Evolutionary conservation across 92 coral and sea anemone genomes (phyloP), one percentile per base, ranked within the genome.

Genomic region (Actinernus sp.): DNA sequence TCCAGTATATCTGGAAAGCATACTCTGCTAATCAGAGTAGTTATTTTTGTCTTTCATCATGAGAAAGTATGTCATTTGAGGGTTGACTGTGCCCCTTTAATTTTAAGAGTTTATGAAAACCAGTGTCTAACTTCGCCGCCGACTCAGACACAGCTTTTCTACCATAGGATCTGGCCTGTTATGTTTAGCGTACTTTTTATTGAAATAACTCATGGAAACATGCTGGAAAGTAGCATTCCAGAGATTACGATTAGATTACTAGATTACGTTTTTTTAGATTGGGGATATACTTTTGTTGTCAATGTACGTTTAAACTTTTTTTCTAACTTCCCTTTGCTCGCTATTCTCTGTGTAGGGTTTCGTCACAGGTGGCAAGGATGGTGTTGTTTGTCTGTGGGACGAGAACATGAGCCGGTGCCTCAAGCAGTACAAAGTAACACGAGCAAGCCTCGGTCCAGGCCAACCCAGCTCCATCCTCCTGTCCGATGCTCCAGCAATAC

Each of bases 351-450:
- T 38, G 6, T 53, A 94, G 98, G 97, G 98, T 50, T 94, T 91
- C 63, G 98, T 94, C 25, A 94, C 97, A 4, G 98, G 98, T 7
- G 98, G 98, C 14, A 94, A 94, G 74, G 98, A 94, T 75, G 98
- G 98, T 6, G 71, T 80, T 26, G 95, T 94, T 0, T 97, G 85
- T 18, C 64, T 94, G 21, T 94, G 98, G 98, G 98, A 94, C 57
- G 92, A 87, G 41, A 87, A 88, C 63, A 89, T 94, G 29, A 70
- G 95, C 22, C 92, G 98, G 45, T 94, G 97, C 34, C 86, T 94
- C 10, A 94, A 94, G 84, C 93, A 87, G 39, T 94, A 94, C 89
- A 87, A 84, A 50, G 91, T 94, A 30, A 75, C 97, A 1, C 86
- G 91, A 20, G 87, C 90, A 55, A 73, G 88, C 26, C 73, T 94